Evolutionary conservation across 1,140 invertebrate genomes (phyloP).

Genomic region (Sarcophaga bullata): DNA sequence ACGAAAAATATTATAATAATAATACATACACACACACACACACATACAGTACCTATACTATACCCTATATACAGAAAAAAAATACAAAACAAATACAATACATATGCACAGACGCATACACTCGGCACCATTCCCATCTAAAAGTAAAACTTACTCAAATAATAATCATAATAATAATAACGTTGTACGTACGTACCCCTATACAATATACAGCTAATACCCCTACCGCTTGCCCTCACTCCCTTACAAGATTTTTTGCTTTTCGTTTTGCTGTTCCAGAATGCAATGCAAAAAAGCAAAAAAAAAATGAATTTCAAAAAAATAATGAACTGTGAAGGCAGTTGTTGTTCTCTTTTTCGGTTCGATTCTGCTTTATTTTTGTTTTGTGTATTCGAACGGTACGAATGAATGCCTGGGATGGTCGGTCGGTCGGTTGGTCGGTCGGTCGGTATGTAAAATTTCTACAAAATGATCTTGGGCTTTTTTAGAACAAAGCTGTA

Average conservation of each 20-base stretch:
- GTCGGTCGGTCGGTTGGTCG: no score
- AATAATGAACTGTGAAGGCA: conserved; percentile 11
- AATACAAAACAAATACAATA: no score
- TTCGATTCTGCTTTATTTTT: neutral
- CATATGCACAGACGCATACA: no score
- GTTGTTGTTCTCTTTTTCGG: conserved; percentile 12
- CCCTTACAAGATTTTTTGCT: no score
- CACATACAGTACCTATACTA: neutral
- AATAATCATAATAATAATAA: neutral
- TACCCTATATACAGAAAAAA: neutral
- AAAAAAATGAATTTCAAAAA: conserved; percentile 7
- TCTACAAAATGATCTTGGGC: conserved; percentile 21
- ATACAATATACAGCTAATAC: neutral
- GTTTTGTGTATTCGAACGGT: no score
- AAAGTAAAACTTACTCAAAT: conserved; percentile 13
- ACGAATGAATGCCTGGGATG: no score
- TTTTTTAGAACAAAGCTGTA: conserved; percentile 24
- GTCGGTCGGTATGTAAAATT: neutral
- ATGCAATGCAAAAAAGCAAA: neutral
- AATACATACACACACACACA: neutral
- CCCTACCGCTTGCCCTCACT: neutral
- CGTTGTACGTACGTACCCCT: neutral
- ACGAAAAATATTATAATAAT: conserved; percentile 8
- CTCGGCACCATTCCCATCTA: neutral
- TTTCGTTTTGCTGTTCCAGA: no score